Evolutionary conservation across 2,797 vertebrate genomes (phyloP).

Genomic region (Fistularia tabacaria): DNA sequence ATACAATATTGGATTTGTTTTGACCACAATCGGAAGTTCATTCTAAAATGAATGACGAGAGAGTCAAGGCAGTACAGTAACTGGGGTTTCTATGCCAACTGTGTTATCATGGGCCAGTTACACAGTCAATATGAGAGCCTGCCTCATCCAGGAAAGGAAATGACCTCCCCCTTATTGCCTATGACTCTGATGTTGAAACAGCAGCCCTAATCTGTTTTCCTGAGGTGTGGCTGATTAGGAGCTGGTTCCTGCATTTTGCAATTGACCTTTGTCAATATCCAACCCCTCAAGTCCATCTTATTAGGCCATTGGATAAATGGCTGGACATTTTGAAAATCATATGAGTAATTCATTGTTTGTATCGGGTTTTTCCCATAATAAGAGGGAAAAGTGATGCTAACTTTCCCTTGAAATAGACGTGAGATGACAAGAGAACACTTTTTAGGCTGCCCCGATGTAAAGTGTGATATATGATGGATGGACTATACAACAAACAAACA

Average conservation of each 20-base stretch:
- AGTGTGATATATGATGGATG: constrained; percentile 26
- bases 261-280: constrained; percentile 23
- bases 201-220: constrained; percentile 44
- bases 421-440: constrained; percentile 52
- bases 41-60: not conserved
- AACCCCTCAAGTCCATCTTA: constrained; percentile 21
- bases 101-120: constrained; percentile 37
- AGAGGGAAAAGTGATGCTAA: constrained; percentile 49
- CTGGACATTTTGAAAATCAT: constrained; percentile 31
- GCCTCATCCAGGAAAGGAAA: constrained; percentile 38
- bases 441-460: constrained; percentile 16
- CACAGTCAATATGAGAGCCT: constrained; percentile 26
- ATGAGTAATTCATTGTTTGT: constrained; percentile 63
- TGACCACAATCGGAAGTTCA: not conserved
- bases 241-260: constrained; percentile 26
- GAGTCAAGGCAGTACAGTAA: constrained; percentile 6
- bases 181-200: constrained; percentile 54
- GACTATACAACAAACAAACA: not conserved
- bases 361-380: constrained; percentile 51
- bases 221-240: constrained; percentile 42
- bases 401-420: constrained; percentile 47
- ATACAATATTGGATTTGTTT: not conserved
- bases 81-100: constrained; percentile 38
- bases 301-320: constrained; percentile 4
- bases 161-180: constrained; percentile 18